A percentile compares a stretch with the other conserved stretches of the same genome.
Conservation (phyloP, 2,797 vertebrate species). For the Bovichtus diacanthus region DNA sequence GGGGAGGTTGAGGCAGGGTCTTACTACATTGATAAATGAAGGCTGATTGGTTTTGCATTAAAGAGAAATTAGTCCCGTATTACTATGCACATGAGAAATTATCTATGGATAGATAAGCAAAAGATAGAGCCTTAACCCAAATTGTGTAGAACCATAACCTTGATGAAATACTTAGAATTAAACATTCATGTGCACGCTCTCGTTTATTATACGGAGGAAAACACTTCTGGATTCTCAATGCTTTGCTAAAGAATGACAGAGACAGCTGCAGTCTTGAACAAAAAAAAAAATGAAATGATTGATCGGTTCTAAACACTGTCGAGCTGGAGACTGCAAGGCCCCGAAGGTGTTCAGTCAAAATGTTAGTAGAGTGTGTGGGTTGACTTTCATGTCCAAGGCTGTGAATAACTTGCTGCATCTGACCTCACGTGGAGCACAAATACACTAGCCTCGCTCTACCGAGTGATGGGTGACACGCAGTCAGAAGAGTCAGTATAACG, state of each 20-base stretch:
- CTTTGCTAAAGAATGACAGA: constrained; percentile 3
- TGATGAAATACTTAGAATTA: not conserved
- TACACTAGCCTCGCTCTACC: not conserved
- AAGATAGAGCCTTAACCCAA: not conserved
- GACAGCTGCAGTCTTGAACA: constrained; percentile 19
- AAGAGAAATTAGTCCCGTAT: constrained; percentile 38
- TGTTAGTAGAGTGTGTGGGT: constrained; percentile 37
- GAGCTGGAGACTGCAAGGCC: constrained; percentile 26
- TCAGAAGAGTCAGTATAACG: not conserved
- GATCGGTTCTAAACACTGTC: constrained; percentile 32
- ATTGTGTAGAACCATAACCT: not conserved
- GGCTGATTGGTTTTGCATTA: constrained; percentile 29
- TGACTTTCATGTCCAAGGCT: constrained; percentile 28
- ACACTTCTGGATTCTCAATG: not conserved
- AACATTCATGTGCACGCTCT: not conserved
- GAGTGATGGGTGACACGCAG: constrained; percentile 23
- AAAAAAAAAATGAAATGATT: constrained; percentile 26
- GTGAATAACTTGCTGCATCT: constrained; percentile 28
- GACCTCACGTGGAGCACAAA: constrained; percentile 14
- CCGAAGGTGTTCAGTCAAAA: constrained; percentile 49
- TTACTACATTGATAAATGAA: constrained; percentile 29
- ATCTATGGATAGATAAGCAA: not conserved
- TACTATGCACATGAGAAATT: constrained; percentile 11
- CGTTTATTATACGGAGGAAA: not conserved
- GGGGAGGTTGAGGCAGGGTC: not conserved